Evolutionary conservation across 2,888 invertebrate species (phyloP).

Genomic region (Ochropleura plecta): DNA sequence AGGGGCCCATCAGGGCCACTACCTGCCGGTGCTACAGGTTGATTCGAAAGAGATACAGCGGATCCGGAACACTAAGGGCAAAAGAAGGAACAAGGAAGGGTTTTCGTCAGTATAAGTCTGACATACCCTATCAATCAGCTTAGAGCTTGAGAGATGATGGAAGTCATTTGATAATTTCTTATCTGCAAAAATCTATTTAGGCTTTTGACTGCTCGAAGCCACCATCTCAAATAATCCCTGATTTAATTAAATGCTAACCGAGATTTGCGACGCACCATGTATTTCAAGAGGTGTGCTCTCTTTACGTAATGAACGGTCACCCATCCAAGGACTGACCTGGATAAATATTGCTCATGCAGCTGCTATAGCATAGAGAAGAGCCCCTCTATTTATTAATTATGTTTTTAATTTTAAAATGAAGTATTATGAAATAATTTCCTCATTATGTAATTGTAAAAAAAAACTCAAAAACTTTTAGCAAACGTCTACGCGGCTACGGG

Average conservation of each 20-base stretch:
- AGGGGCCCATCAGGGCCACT: too few relatives aligned
- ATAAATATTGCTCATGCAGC: background rate
- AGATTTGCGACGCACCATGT: background rate
- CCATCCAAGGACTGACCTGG: background rate
- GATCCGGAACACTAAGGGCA: too few relatives aligned
- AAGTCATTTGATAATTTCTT: too few relatives aligned
- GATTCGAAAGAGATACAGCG: too few relatives aligned
- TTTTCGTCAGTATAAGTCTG: too few relatives aligned
- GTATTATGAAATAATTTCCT: background rate
- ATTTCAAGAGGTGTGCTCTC: background rate
- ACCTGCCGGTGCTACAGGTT: too few relatives aligned
- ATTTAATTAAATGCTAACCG: background rate
- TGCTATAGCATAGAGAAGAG: background rate
- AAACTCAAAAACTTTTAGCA: slow-evolving; percentile 43
- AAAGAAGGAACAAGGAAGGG: too few relatives aligned
- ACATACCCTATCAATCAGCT: too few relatives aligned
- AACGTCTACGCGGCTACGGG: slow-evolving; percentile 67
- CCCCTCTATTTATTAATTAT: background rate
- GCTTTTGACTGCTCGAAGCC: background rate
- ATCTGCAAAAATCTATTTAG: too few relatives aligned
- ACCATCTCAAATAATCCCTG: background rate
- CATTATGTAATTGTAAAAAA: background rate
- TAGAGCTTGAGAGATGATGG: too few relatives aligned
- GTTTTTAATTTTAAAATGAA: background rate
- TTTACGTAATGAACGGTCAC: background rate